These are phyloP conservation scores for Sorex araneus DNA, from an alignment of 2,113 vertebrate species.

Conservation along the genomic window DNA sequence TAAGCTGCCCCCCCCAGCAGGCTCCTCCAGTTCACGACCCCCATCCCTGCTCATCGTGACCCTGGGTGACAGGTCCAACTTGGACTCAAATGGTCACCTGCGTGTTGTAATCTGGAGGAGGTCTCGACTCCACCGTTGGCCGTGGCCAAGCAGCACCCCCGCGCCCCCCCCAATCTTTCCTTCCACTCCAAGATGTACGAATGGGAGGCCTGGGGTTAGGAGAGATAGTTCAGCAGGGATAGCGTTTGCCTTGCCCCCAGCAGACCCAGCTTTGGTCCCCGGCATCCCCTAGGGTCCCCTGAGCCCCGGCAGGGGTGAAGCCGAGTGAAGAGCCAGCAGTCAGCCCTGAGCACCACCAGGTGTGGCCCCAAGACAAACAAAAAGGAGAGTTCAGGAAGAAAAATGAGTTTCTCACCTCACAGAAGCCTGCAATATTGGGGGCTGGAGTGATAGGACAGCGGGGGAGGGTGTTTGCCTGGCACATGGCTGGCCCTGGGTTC, in stretches of 20 bases:
- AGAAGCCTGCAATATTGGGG: not conserved
- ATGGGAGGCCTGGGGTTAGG: not conserved
- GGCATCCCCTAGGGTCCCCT: no score
- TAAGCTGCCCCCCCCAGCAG: constrained; percentile 24
- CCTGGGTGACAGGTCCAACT: not conserved
- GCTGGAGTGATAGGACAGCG: no score
- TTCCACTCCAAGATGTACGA: constrained; percentile 45
- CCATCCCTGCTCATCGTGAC: constrained; percentile 14
- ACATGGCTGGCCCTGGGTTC: no score
- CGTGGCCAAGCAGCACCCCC: not conserved
- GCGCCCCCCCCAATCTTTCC: not conserved
- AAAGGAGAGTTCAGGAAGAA: not conserved
- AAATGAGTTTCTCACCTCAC: not conserved
- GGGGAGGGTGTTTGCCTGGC: no score
- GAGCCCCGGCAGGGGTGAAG: no score
- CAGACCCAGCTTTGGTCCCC: no score
- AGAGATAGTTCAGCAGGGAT: no score
- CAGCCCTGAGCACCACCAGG: no score
- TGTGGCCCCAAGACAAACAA: no score
- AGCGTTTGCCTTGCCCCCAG: no score
- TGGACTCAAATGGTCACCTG: not conserved
- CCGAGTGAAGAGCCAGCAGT: no score
- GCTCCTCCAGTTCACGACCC: constrained; percentile 22
- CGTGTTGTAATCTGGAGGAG: not conserved
- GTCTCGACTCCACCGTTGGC: not conserved